Evolutionary conservation across 92 coral and sea anemone species (phyloP), one percentile per base, ranked within the genome.

Genomic region (Umimayanthus chanpuru): DNA sequence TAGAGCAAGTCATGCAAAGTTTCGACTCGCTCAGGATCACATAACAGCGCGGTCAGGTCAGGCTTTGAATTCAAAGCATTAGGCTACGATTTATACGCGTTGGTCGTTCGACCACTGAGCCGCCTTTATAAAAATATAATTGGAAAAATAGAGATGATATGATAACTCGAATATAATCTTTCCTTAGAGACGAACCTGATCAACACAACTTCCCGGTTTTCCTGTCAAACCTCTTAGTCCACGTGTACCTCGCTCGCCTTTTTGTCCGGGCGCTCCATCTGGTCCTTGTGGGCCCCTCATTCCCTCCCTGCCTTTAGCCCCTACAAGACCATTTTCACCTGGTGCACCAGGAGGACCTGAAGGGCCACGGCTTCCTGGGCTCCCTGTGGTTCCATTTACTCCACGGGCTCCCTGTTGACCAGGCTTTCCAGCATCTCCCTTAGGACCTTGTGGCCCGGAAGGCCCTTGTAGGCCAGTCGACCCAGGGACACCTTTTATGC

Each of bases 341-440:
- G 77, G 77, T 39, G 36, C 30, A 14, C 77, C 77, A 30, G 77
- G 77, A 5, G 44, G 23, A 20, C 44, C 77, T 32, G 77, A 73
- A 30, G 43, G 77, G 14, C 77, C 77, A 73, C 40, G 43, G 39
- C 14, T 32, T 30, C 77, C 77, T 9, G 77, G 77, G 12, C 20
- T 73, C 23, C 77, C 77, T 30, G 44, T 73, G 77, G n/a, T 73
- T 1, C 77, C 77, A 39, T 73, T 73, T 12, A 73, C 21, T 32
- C 77, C 77, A 73, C 44, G 77, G 21, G 77, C 7, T 73, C 77
- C 77, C 8, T 29, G 77, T 73, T 36, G 44, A 32, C 77, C 77
- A 72, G 77, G 77, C 21, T 20, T 39, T 30, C 77, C 77, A 28
- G 32, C 39, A 16, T 16, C 6, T 72, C 77, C 77, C 21, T 72